Evolutionary conservation across 2,797 vertebrate genomes (phyloP), one percentile per base, ranked within the genome.

Genomic region (Cossypha polioptera): DNA sequence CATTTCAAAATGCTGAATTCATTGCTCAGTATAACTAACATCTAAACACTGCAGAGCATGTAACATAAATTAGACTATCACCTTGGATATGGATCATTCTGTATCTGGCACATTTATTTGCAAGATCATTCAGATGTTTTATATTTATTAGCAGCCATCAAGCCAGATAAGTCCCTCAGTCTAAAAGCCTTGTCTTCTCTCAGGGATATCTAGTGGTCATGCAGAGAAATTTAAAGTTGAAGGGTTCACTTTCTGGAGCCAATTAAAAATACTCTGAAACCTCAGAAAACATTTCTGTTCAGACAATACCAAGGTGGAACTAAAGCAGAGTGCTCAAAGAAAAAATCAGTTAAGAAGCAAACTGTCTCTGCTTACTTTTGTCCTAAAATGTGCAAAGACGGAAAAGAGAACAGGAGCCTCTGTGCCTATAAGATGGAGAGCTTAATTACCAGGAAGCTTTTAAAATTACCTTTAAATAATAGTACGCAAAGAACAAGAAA

Each of bases 391-490:
- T 55, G 15, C 2, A 38, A 50, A 76, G 17, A 47, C 5, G 5
- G 13, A 48, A 73, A 93, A 72, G 14, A 4, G 9, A 86, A n/a
- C 5, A 43, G 13, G 1, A 13, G 0, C 4, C 0, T 59, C 3
- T 42, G 15, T 38, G 31, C 2, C 28, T 16, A 25, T 6, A 82
- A 66, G 18, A 24, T 18, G 13, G 11, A 62, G 9, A 50, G 2
- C 7, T 47, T 66, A 71, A 71, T 62, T 43, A 25, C 4, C 31
- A 53, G 31, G 7, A 7, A 69, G 7, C 48, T 51, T 51, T 73
- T 48, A 5, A 61, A 81, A 48, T 26, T 13, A 43, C 3, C 3
- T 81, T 61, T 55, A 43, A 51, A n/a, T n/a, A 29, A 43, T 6
- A 72, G 8, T 20, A 35, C 45, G 4, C 38, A 40, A 84, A 68